These are phyloP conservation scores for Crioceris asparagi DNA, from an alignment of 2,888 invertebrate genomes.

Conservation along the genomic window DNA sequence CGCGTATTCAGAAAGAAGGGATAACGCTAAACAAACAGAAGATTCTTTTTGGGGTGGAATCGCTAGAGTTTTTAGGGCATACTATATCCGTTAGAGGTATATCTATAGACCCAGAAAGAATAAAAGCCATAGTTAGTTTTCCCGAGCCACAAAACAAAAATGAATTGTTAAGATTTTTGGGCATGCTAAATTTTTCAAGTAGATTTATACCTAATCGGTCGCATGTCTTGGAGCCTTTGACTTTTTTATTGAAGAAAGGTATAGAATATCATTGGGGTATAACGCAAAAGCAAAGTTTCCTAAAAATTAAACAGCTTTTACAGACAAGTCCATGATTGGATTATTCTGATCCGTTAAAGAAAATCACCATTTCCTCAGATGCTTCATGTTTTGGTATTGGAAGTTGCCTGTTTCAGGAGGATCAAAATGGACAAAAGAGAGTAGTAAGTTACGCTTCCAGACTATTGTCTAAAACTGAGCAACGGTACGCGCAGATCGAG, in stretches of 20 bases:
- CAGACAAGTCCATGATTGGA: slow-evolving; percentile 5
- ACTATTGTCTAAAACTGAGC: slow-evolving; percentile 5
- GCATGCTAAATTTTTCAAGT: slow-evolving; percentile 11
- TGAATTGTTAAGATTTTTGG: slow-evolving; percentile 15
- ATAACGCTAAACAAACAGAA: slow-evolving; percentile 24
- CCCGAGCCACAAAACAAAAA: slow-evolving; percentile 18
- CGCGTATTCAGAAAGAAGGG: slow-evolving; percentile 16
- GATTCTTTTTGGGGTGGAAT: slow-evolving; percentile 20
- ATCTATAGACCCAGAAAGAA: slow-evolving; percentile 13
- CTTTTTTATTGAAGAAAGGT: too few species aligned
- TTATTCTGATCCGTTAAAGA: slow-evolving; percentile 6
- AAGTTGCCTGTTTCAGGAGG: slow-evolving; percentile 8
- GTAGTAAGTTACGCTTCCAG: slow-evolving; percentile 10
- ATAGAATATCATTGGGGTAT: too few species aligned
- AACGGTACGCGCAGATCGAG: slow-evolving; percentile 7
- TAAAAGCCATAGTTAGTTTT: slow-evolving; percentile 17
- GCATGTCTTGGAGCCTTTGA: slow-evolving; percentile 5
- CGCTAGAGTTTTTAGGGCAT: slow-evolving; percentile 24
- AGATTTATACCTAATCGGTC: slow-evolving; percentile 9
- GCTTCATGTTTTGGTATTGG: slow-evolving; percentile 11
- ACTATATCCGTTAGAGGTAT: slow-evolving; percentile 18
- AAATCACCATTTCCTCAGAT: slow-evolving; percentile 6
- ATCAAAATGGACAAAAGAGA: slow-evolving; percentile 2
- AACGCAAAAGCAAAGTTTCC: slow-evolving; percentile 7
- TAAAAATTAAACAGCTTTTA: slow-evolving; percentile 8